Evolutionary conservation across 2,888 invertebrate genomes (phyloP).

Genomic region (Dromius quadrimaculatus): DNA sequence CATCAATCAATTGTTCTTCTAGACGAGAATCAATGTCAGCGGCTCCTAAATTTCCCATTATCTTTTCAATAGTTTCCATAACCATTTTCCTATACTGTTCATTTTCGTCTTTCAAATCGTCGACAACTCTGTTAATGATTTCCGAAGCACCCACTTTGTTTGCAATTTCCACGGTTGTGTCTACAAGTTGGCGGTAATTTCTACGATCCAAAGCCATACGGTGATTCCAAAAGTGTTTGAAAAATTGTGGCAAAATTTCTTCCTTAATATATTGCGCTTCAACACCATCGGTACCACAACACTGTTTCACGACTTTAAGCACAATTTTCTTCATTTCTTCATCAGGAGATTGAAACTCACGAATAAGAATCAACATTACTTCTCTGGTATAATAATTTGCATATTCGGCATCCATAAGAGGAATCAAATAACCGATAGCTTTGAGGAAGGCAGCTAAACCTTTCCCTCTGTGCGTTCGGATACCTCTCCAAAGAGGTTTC

Average conservation of each 20-base stretch:
- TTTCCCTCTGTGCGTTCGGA: conserved; percentile 89
- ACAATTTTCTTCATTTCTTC: conserved; percentile 99
- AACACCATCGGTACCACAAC: conserved; percentile 99
- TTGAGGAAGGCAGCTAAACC: conserved; percentile 99
- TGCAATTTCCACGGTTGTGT: conserved; percentile 99
- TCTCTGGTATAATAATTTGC: conserved; percentile 99
- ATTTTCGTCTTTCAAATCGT: conserved; percentile 99
- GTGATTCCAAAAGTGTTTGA: conserved; percentile 99
- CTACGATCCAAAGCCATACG: conserved; percentile 98
- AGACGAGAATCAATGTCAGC: conserved; percentile 98
- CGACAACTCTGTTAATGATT: conserved; percentile 98
- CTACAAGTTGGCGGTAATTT: conserved; percentile 97
- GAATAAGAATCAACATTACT: conserved; percentile 98
- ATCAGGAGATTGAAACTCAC: conserved; percentile 99
- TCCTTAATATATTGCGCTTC: conserved; percentile 99
- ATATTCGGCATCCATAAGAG: conserved; percentile 99
- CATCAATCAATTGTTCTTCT: conserved; percentile 99
- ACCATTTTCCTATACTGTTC: conserved; percentile 99
- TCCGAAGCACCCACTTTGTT: conserved; percentile 99
- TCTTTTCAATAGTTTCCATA: conserved; percentile 99
- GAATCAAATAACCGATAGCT: conserved; percentile 99
- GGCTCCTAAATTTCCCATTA: conserved; percentile 96
- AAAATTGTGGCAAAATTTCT: conserved; percentile 98
- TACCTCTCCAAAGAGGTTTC: conserved; percentile 99
- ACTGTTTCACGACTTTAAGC: conserved; percentile 99